Evolutionary conservation across 2,797 vertebrate genomes (phyloP), one percentile per base, ranked within the genome.

Genomic region (Rhinoraja longicauda): DNA sequence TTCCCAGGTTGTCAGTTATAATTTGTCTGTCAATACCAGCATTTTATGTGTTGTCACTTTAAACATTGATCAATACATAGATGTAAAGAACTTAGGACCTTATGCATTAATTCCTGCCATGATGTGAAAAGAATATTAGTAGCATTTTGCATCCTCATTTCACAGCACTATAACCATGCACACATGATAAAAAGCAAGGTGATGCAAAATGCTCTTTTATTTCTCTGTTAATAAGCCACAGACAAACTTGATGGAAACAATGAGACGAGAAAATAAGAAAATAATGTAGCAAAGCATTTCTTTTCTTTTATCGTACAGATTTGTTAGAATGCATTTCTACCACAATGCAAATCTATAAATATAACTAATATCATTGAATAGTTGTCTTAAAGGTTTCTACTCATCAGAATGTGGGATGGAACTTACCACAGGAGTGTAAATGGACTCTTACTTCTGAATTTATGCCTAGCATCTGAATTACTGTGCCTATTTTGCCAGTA

Each of bases 71-170:
- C 88, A 91, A 9, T 70, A 70, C 62, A 67, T 70, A 64, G 19
- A 91, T 72, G 91, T 91, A n/a, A 91, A 91, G 32, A 91, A 72
- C 45, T 73, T 91, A 91, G 24, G 67, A 91, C 88, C 88, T 72
- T 91, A 26, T 45, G 9, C 72, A 64, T 10, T 70, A 70, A 70
- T 73, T 91, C 67, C 9, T 7, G 64, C 67, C 88, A 29, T 32
- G 21, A 26, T 82, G 88, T 13, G 39, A 91, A 45, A 72, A 21
- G 36, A 88, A 26, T n/a, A 39, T 72, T 45, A 26, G 36, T 72
- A 21, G 36, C 73, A 13, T 72, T 91, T 32, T 36, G 39, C 10
- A 70, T 72, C 8, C 70, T 39, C 67, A 72, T 91, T 91, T 91
- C 72, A 9, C 21, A 91, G 39, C 36, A 91, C 32, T 72, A 70